phyloP scores from a whole-genome alignment of 2,797 vertebrate species.

The Poecile montanus region DNA sequence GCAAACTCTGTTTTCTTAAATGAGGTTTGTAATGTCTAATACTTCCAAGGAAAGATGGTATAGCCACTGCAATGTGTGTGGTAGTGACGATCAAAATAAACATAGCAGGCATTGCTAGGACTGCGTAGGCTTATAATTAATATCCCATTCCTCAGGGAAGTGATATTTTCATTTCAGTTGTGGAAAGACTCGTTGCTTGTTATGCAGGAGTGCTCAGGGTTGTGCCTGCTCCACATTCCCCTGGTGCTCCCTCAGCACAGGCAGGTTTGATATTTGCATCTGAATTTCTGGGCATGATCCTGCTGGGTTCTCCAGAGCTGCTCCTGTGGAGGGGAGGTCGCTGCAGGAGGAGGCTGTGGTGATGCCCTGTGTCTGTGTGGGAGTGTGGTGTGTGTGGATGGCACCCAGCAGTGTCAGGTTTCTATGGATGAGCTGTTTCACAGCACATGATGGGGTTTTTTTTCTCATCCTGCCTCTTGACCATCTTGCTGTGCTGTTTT shows the following conservation, averaged over 20 bases:
- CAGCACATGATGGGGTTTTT: rapidly evolving
- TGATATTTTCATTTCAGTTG: not conserved
- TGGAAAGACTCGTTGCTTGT: not conserved
- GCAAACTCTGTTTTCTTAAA: constrained; percentile 26
- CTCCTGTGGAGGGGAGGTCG: not conserved
- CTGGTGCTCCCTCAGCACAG: not conserved
- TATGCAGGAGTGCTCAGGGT: not conserved
- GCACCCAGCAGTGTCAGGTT: not conserved
- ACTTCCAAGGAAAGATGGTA: not conserved
- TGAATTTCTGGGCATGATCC: not conserved
- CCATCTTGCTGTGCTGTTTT: not conserved
- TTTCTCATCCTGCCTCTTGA: not conserved
- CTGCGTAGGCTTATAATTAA: constrained; percentile 12
- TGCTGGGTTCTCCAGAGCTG: not conserved
- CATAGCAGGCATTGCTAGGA: constrained; percentile 14
- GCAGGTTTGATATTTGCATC: not conserved
- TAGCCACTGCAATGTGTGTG: not conserved
- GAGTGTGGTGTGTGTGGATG: rapidly evolving
- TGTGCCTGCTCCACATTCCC: not conserved
- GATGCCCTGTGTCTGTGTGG: rapidly evolving
- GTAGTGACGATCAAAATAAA: constrained; percentile 45
- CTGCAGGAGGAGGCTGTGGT: rapidly evolving
- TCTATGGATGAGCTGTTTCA: not conserved
- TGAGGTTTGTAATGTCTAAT: not conserved
- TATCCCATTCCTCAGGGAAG: not conserved